Evolutionary conservation across 2,888 invertebrate species (phyloP), one percentile per base, ranked within the genome.

Genomic region (Thalpophila matura): DNA sequence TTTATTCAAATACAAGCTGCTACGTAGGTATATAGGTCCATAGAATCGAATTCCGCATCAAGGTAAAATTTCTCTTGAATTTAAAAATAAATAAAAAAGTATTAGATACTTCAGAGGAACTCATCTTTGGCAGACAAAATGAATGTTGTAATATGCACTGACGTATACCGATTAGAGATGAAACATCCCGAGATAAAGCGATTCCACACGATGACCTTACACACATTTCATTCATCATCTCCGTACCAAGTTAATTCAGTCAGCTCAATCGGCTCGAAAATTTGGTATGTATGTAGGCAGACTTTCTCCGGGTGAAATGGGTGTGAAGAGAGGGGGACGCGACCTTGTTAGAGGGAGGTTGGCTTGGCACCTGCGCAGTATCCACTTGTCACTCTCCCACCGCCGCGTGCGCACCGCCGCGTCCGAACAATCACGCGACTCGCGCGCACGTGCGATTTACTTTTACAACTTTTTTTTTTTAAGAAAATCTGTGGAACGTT

Each of bases 261-360:
- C 88, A 85, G 86, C 87, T 91, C 92, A 91, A 93, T 93, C 92
- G 90, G 90, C 90, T 92, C 90, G 91, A 87, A 93, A 90, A 94
- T 94, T 94, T 93, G 92, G 94, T 94, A 94, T 94, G 94, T 93
- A 94, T 94, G 94, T 94, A 94, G 94, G 94, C 89, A 92, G 92
- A 94, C 94, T 94, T 94, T 94, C 94, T 92, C 94, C 86, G 89
- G 91, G 93, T 91, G 93, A 93, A 93, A 93, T 89, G 91, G 84
- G 84, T 84, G 83, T 84, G 85, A 86, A 87, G 89, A 87, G 90
- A 87, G 90, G 89, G 89, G 87, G 89, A 84, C 90, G 88, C 92
- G 94, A 93, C 94, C 94, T 93, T 94, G 93, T 94, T 94, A 91
- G 94, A 92, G 94, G 93, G 94, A 94, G 91, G 90, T 88, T 89